A percentile compares a stretch with the other conserved stretches of the same genome.
These are phyloP conservation scores for Drosophila punjabiensis DNA, from an alignment of 1,140 invertebrate species.

Conservation along the genomic window DNA sequence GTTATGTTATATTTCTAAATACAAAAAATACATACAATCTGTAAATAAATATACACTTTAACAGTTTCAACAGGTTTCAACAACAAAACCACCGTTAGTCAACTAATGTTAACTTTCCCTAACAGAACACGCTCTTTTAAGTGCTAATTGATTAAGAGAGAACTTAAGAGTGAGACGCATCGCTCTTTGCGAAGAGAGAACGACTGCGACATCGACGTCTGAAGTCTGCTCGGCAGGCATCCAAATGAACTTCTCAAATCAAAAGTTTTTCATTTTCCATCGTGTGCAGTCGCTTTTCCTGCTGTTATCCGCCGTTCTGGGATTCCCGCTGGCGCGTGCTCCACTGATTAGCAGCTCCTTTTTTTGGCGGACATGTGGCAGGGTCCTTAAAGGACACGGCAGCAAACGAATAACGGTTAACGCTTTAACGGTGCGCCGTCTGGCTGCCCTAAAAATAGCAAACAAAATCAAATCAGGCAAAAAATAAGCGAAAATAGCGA, in stretches of 20 bases:
- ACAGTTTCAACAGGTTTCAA: conserved; percentile 6
- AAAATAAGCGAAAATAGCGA: conserved; percentile 25
- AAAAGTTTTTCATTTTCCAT: conserved; percentile 53
- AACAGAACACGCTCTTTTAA: not conserved
- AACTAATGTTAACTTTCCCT: not conserved
- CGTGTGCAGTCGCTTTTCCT: conserved; percentile 64
- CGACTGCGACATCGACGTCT: conserved; percentile 2
- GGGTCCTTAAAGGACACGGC: not conserved
- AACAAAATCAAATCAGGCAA: conserved; percentile 6
- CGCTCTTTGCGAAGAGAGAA: not conserved
- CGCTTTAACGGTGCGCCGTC: not conserved
- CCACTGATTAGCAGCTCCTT: conserved; percentile 17
- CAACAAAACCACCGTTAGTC: conserved; percentile 1
- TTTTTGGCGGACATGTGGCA: conserved; percentile 22
- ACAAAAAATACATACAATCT: too few relatives aligned
- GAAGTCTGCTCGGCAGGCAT: conserved; percentile 7
- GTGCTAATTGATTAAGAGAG: not conserved
- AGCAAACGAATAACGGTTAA: conserved; percentile 20
- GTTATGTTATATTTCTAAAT: too few relatives aligned
- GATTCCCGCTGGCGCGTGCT: conserved; percentile 36
- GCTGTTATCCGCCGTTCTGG: conserved; percentile 34
- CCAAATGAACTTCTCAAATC: conserved; percentile 21
- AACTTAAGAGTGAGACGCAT: not conserved
- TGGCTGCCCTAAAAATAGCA: conserved; percentile 57
- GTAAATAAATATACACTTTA: not conserved